A percentile compares a stretch with the other conserved stretches of the same genome.
Conservation (phyloP, 2,113 vertebrate genomes). For the Burhinus bistriatus region DNA sequence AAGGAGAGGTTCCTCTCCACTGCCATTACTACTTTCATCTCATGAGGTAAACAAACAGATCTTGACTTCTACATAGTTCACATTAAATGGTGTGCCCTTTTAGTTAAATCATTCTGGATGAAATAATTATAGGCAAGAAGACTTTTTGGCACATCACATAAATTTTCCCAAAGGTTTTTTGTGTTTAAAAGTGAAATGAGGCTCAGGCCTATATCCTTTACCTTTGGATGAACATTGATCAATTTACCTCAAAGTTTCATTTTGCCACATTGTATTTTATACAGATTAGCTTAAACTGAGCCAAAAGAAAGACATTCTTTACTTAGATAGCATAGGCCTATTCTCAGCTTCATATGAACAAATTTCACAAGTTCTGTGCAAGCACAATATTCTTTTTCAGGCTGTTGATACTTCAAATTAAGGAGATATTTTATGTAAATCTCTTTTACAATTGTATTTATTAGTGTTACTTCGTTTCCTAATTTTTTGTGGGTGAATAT, state of each 20-base stretch:
- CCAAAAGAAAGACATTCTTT: background rate
- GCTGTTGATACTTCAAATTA: background rate
- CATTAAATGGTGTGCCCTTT: background rate
- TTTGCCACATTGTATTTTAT: background rate
- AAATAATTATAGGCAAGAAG: background rate
- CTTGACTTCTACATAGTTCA: background rate
- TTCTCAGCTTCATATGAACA: background rate
- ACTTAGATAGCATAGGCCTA: background rate
- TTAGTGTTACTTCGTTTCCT: slow-evolving; percentile 1
- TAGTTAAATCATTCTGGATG: background rate
- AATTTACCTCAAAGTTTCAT: background rate
- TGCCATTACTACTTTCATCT: background rate
- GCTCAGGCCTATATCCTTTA: background rate
- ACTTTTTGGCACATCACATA: background rate
- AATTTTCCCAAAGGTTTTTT: background rate
- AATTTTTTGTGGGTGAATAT: background rate
- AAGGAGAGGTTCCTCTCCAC: background rate
- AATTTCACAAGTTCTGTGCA: background rate
- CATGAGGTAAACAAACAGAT: background rate
- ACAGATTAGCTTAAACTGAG: background rate
- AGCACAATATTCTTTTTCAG: background rate
- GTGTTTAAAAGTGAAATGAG: background rate
- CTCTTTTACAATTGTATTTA: background rate
- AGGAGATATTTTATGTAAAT: background rate
- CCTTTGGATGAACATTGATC: background rate